Evolutionary conservation across 2,113 vertebrate genomes (phyloP).

Genomic region (Murina feae): DNA sequence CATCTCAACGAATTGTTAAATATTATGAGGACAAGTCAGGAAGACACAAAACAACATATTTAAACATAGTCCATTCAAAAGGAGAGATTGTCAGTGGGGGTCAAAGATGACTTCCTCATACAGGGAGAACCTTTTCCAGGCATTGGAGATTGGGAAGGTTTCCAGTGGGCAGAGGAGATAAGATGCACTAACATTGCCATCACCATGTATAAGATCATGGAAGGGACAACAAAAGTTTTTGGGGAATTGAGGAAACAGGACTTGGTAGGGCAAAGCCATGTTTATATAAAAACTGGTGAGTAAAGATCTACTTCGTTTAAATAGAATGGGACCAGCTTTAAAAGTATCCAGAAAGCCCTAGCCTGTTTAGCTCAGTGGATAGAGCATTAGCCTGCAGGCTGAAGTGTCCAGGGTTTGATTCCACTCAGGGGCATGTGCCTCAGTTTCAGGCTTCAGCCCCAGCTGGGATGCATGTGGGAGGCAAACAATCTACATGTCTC

Average conservation of each 20-base stretch:
- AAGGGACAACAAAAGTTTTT: not conserved
- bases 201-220: not conserved
- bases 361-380: too few relatives aligned
- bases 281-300: not conserved
- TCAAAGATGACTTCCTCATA: not conserved
- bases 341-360: not conserved
- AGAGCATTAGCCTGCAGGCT: too few relatives aligned
- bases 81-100: not conserved
- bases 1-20: not conserved
- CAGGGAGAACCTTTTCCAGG: not conserved
- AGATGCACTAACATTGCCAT: not conserved
- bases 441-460: too few relatives aligned
- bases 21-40: not conserved
- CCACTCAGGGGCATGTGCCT: too few relatives aligned
- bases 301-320: not conserved
- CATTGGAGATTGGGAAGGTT: not conserved
- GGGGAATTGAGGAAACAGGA: not conserved
- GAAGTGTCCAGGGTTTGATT: too few relatives aligned
- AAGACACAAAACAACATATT: not conserved
- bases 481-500: too few relatives aligned
- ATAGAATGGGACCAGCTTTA: not conserved
- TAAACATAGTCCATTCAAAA: constrained; percentile 1
- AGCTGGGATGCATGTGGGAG: too few relatives aligned
- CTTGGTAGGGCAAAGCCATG: not conserved
- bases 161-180: not conserved